Base-by-base conservation (phyloP, 2,888 invertebrate genomes). In the Athetis lepigone region DNA sequence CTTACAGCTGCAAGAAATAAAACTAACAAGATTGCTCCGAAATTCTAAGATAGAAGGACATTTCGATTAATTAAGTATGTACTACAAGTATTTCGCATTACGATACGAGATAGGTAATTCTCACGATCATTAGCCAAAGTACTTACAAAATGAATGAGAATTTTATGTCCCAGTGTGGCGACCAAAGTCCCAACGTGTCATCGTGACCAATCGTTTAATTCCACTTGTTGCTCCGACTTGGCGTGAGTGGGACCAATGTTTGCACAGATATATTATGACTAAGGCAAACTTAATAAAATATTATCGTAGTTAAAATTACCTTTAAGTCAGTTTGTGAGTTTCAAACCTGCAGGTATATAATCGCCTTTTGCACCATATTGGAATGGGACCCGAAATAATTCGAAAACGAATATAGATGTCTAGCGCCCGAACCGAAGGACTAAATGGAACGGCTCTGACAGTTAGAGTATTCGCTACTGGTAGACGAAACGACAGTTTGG, bases 161-260 rank as follows among this genome's bases (percentile, higher is more conserved):
- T 27, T 39, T 63, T 63, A 39, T 11, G 18, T 42, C 16, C 39
- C 42, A 0, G 9, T 49, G 40, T 27, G 27, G 27, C 40, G 2
- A 5, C 8, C 36, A 7, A 40, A 37, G 47, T 40, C 43, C 39
- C 43, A 46, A 56, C 46, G 36, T 57, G 75, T 70, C 71, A 75
- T 46, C 52, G 56, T 37, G 52, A 40, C 25, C 62, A 52, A 60
- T 69, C 75, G 57, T 62, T 52, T 75, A 71, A 75, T 75, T 27
- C 52, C 23, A 75, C 71, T 71, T 75, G 71, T 71, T 71, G 71
- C 75, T 27, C 52, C 49, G 19, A 75, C 52, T 62, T 27, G 37
- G 33, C 40, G 57, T 39, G 52, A 54, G 40, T 57, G 43, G 49
- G 21, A 62, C 51, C 40, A 54, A 59, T 55, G 56, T 62, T 75